These are phyloP conservation scores for Petaurus breviceps DNA, from an alignment of 2,113 vertebrate species.

Conservation along the genomic window DNA sequence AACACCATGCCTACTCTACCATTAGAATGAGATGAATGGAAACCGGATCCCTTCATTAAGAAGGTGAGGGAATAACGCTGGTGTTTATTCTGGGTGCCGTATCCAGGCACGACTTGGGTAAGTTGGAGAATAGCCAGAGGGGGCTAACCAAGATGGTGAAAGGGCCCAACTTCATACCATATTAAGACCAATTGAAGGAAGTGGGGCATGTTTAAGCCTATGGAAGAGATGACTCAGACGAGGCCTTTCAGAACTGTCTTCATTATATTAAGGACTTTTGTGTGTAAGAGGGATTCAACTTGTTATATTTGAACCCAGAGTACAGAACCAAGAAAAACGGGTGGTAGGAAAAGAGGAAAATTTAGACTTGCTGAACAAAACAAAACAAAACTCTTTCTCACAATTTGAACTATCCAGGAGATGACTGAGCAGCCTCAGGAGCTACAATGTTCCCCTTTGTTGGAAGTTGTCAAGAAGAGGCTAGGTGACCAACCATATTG, in stretches of 20 bases:
- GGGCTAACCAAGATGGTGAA: not conserved
- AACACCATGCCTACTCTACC: not conserved
- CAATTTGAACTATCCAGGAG: not conserved
- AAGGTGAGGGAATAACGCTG: not conserved
- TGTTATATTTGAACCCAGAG: not conserved
- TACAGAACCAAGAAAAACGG: not conserved
- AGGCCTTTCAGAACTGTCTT: not conserved
- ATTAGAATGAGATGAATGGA: not conserved
- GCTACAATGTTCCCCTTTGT: not conserved
- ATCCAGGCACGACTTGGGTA: not conserved
- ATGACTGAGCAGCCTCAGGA: not conserved
- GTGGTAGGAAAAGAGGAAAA: not conserved
- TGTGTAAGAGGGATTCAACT: not conserved
- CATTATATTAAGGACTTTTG: not conserved
- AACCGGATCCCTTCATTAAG: not conserved
- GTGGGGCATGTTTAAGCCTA: not conserved
- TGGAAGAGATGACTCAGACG: not conserved
- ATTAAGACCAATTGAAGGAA: not conserved
- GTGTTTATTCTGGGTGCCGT: not conserved
- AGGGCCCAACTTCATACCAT: not conserved
- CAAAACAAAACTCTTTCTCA: not conserved
- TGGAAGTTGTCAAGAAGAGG: not conserved
- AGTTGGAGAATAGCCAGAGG: not conserved
- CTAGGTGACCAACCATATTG: not conserved
- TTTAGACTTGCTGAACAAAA: not conserved